phyloP scores from a whole-genome alignment of 2,797 vertebrate genomes.

The Dallia pectoralis region DNA sequence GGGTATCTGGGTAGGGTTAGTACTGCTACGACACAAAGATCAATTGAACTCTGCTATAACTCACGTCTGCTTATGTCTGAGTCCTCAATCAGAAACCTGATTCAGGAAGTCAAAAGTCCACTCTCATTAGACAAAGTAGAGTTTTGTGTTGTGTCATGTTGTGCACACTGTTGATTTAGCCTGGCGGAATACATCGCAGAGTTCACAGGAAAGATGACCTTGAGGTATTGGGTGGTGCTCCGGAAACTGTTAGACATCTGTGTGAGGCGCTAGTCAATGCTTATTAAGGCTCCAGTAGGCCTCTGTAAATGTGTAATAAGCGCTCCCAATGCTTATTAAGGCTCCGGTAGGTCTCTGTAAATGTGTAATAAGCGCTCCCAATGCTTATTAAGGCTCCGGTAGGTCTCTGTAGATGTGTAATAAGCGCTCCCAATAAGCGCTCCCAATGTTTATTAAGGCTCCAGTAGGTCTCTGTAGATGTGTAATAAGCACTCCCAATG shows the following conservation, averaged over 20 bases:
- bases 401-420: constrained; percentile 12
- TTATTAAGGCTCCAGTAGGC: constrained; percentile 13
- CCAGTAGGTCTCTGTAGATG: constrained; percentile 17
- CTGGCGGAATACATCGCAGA: constrained; percentile 1
- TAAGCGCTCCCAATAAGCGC: constrained; percentile 19
- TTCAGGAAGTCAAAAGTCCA: neutral
- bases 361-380: constrained; percentile 12
- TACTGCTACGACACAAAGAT: neutral
- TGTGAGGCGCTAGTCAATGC: constrained; percentile 6
- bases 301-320: constrained; percentile 13
- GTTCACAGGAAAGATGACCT: constrained; percentile 41
- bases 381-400: too few relatives aligned
- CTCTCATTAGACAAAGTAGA: constrained; percentile 7
- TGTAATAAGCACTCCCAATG: constrained; percentile 12
- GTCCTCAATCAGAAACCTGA: neutral
- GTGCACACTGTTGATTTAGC: neutral
- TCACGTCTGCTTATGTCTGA: too few relatives aligned
- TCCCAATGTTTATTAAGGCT: too few relatives aligned
- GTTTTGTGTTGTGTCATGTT: constrained; percentile 1
- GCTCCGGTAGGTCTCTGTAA: constrained; percentile 14
- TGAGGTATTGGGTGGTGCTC: constrained; percentile 30
- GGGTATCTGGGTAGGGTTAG: neutral
- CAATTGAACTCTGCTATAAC: too few relatives aligned
- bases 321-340: too few relatives aligned
- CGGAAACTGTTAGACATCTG: constrained; percentile 16